These are phyloP conservation scores for Antheraea mylitta DNA, from an alignment of 1,140 invertebrate genomes.

Conservation along the genomic window DNA sequence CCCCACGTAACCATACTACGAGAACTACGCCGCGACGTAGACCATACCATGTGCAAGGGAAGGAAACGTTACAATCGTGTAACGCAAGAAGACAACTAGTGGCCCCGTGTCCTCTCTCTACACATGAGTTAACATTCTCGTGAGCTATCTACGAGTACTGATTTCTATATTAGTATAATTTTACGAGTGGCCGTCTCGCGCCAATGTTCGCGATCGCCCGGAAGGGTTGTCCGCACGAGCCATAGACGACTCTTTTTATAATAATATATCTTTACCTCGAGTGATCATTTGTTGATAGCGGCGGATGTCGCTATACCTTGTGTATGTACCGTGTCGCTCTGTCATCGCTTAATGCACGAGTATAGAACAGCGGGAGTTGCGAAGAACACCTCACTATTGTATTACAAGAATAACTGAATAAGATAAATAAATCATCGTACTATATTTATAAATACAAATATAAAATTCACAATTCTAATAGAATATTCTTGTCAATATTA, in stretches of 20 bases:
- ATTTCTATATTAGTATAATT: slow-evolving; percentile 40
- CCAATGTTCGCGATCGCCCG: neutral
- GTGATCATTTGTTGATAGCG: neutral
- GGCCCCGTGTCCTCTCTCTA: slow-evolving; percentile 7
- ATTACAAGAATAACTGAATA: neutral
- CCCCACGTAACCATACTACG: too few species aligned
- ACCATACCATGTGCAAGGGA: too few species aligned
- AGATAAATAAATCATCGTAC: too few species aligned
- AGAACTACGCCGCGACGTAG: too few species aligned
- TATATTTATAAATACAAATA: too few species aligned
- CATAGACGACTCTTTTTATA: neutral
- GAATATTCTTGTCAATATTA: too few species aligned
- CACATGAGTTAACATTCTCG: slow-evolving; percentile 25
- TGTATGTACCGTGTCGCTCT: too few species aligned
- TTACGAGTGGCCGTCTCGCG: slow-evolving; percentile 24
- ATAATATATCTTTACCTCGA: neutral
- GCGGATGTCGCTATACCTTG: neutral
- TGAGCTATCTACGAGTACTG: slow-evolving; percentile 32
- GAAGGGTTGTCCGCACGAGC: neutral
- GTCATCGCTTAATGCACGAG: neutral
- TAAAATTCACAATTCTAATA: too few species aligned
- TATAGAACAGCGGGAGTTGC: neutral
- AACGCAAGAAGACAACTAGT: neutral
- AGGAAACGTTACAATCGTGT: neutral
- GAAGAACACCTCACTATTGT: neutral